Evolutionary conservation across 2,113 vertebrate species (phyloP).

Genomic region (Xenopus laevis): DNA sequence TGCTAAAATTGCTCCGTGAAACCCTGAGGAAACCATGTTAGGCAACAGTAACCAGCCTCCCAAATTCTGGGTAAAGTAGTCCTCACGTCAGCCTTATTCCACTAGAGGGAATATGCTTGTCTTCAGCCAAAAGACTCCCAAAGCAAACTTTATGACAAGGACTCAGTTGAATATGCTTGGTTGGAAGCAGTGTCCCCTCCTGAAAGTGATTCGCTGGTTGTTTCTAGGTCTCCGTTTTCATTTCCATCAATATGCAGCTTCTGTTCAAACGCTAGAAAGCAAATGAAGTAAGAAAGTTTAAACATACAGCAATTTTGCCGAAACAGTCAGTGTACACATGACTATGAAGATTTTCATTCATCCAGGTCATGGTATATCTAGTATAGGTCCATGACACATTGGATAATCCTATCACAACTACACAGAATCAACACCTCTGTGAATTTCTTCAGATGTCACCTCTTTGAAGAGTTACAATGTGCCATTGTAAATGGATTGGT

Average conservation of each 20-base stretch:
- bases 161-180: slow-evolving; percentile 66
- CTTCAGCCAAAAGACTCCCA: slow-evolving; percentile 47
- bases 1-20: slow-evolving; percentile 64
- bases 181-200: slow-evolving; percentile 76
- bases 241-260: slow-evolving; percentile 73
- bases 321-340: too few relatives aligned
- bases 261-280: slow-evolving; percentile 77
- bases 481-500: too few relatives aligned
- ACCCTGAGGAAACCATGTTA: slow-evolving; percentile 70
- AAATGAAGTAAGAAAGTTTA: background rate
- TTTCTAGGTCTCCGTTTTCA: slow-evolving; percentile 81
- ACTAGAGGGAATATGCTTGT: slow-evolving; percentile 55
- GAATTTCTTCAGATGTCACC: too few relatives aligned
- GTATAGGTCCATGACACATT: too few relatives aligned
- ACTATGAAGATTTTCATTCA: too few relatives aligned
- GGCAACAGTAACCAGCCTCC: slow-evolving; percentile 61
- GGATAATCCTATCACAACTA: too few relatives aligned
- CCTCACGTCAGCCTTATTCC: slow-evolving; percentile 54
- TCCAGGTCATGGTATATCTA: too few relatives aligned
- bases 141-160: slow-evolving; percentile 68
- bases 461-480: too few relatives aligned
- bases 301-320: background rate
- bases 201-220: slow-evolving; percentile 71
- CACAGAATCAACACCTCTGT: too few relatives aligned
- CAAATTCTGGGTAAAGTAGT: slow-evolving; percentile 48